Conservation (phyloP, 2,113 vertebrate genomes). For the Erpornis zantholeuca region DNA sequence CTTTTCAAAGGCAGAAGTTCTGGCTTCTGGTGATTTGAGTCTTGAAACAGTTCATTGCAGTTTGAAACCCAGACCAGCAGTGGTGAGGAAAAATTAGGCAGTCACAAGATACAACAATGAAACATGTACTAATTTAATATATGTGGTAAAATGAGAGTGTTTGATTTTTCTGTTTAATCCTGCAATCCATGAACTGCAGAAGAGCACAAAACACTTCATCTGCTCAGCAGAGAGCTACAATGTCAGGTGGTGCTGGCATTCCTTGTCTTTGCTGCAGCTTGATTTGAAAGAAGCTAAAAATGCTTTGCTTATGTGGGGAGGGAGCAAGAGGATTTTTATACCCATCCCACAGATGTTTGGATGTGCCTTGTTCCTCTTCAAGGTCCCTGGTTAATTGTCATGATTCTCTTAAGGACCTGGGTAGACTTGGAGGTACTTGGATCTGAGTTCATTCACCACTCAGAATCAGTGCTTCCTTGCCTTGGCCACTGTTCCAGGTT, state of each 20-base stretch:
- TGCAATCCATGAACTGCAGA: neutral
- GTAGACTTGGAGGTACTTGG: neutral
- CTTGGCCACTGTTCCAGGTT: neutral
- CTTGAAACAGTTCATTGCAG: neutral
- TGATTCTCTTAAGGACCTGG: neutral
- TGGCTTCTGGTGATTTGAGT: neutral
- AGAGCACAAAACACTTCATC: neutral
- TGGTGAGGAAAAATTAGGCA: neutral
- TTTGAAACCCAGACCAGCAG: neutral
- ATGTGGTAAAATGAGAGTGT: neutral
- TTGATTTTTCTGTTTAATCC: neutral
- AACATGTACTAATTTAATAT: neutral
- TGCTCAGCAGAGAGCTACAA: neutral
- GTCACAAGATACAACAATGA: neutral
- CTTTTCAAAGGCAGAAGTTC: neutral
- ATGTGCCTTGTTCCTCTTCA: neutral
- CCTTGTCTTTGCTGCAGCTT: neutral
- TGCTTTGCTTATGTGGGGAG: neutral
- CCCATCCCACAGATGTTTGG: neutral
- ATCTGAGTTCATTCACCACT: neutral
- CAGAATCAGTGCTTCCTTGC: neutral
- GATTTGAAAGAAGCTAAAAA: neutral
- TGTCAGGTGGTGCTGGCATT: neutral
- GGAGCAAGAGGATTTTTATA: neutral
- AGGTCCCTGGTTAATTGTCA: neutral